Base-by-base conservation (phyloP, 2,113 vertebrate species). In the Garra rufa region DNA sequence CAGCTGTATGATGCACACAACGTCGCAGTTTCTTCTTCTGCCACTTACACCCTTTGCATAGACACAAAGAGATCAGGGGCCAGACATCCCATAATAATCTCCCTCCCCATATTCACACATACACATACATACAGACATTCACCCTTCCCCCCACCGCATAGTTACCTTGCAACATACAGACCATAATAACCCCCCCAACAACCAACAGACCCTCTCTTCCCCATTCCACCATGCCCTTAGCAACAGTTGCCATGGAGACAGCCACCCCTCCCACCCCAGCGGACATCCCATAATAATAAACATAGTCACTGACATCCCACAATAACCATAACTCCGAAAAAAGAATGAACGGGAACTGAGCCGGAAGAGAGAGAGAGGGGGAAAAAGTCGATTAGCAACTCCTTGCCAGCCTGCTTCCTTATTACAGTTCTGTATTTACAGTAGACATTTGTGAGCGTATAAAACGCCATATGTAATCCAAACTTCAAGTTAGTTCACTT, bases 61-160 rank as follows among this genome's bases (percentile, higher is more conserved):
- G 92, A 95, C 94, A 95, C 94, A 95, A 95, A 95, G 93, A 94
- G 94, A 95, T 93, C 93, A 95, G 94, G 94, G 93, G 94, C 93
- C 93, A 95, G 94, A 91, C 95, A 95, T 96, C 95, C 95, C 95
- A 95, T 95, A 95, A 95, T 95, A 95, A 89, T 87, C 90, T 90
- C 92, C 92, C 89, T 81, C 74, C 59, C 79, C 79, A 81, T 81
- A 81, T 81, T 81, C 79, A 70, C 79, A 81, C 63, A 84, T 76
- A 81, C 88, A 81, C 83, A 85, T 83, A 89, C 76, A 88, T 86
- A 89, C 38, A 89, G 85, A 89, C 89, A 91, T 87, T 92, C 93
- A 92, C 94, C 92, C 92, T 92, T 94, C 85, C 94, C 92, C 93
- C 93, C 93, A 93, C 93, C 93, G 93, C 94, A 94, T 94, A 94